Evolutionary conservation across 2,113 vertebrate species (phyloP).

Genomic region (Lasiurus borealis): DNA sequence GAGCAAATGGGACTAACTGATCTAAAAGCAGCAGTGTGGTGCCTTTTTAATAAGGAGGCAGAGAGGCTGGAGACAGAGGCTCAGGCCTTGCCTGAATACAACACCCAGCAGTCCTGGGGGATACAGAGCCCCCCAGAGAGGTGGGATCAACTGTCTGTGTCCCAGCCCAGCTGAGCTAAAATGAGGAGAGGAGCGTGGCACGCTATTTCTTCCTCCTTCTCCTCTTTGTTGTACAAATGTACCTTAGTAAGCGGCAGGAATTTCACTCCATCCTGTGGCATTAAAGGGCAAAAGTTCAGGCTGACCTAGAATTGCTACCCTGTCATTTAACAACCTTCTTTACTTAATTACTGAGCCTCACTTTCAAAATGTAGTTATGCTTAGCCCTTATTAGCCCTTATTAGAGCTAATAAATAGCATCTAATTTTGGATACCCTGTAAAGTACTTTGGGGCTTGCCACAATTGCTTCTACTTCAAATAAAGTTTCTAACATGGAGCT

Average conservation of each 20-base stretch:
- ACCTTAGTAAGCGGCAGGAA: not conserved
- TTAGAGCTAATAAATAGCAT: not conserved
- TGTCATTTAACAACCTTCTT: not conserved
- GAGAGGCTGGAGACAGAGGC: not conserved
- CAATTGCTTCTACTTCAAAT: not conserved
- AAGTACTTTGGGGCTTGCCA: not conserved
- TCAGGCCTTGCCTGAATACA: not conserved
- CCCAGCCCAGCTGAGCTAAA: not conserved
- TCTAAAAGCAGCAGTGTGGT: rapidly evolving
- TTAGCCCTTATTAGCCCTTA: not conserved
- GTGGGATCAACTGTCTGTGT: not conserved
- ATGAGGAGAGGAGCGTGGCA: not conserved
- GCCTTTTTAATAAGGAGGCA: not conserved
- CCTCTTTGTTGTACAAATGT: not conserved
- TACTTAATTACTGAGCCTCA: not conserved
- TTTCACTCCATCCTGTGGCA: not conserved
- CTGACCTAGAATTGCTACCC: not conserved
- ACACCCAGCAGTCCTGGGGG: not conserved
- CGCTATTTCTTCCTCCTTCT: not conserved
- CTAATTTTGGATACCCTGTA: not conserved
- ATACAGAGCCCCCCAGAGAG: not conserved
- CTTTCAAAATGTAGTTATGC: slow-evolving; percentile 3
- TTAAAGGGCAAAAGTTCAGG: not conserved
- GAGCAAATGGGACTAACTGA: not conserved
- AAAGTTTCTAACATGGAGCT: not conserved